Conservation (phyloP, 2,113 vertebrate species). For the Carollia perspicillata region DNA sequence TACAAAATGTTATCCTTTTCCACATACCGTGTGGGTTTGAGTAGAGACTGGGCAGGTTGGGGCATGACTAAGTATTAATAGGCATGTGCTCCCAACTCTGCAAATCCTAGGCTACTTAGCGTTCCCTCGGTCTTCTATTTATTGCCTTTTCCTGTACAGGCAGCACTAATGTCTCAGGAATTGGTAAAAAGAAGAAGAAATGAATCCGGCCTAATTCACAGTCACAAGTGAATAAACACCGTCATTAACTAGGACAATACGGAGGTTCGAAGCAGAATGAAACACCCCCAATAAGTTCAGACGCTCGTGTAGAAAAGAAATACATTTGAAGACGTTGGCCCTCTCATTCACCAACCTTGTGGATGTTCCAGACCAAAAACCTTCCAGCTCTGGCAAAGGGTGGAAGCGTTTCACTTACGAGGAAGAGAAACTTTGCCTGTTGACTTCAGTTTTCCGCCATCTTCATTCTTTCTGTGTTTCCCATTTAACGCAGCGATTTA, state of each 20-base stretch:
- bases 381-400: too few relatives aligned
- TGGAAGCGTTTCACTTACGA: background rate
- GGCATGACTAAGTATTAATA: background rate
- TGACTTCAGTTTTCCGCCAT: background rate
- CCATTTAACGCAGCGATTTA: too few relatives aligned
- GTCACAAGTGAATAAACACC: background rate
- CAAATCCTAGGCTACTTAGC: background rate
- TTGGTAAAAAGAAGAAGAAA: background rate
- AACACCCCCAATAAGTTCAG: too few relatives aligned
- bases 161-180: background rate
- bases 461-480: background rate
- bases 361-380: background rate
- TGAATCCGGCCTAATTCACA: background rate
- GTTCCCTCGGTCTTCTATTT: too few relatives aligned
- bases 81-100: background rate
- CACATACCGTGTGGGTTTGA: rapidly evolving
- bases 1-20: background rate
- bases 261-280: background rate
- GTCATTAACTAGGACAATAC: background rate
- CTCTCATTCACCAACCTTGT: rapidly evolving
- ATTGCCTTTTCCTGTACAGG: too few relatives aligned
- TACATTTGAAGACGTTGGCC: too few relatives aligned
- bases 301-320: background rate
- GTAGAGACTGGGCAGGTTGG: background rate
- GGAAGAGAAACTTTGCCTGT: background rate